These are phyloP conservation scores for Hiodon alosoides DNA, from an alignment of 2,113 vertebrate genomes.

Conservation along the genomic window DNA sequence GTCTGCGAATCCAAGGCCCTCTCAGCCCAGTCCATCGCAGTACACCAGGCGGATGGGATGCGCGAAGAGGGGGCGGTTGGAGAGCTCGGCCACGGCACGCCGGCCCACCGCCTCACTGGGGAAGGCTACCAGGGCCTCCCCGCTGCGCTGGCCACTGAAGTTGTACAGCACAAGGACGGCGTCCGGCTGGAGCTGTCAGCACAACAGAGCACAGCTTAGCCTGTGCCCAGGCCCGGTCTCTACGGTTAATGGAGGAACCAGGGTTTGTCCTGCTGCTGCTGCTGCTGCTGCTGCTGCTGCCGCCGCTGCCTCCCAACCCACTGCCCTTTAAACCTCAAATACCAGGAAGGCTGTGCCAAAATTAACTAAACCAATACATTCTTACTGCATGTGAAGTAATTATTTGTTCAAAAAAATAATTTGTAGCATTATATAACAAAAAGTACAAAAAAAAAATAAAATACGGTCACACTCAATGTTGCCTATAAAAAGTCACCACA, in stretches of 20 bases:
- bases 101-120: slow-evolving; percentile 73
- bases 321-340: background rate
- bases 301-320: background rate
- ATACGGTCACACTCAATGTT: too few relatives aligned
- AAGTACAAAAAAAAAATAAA: too few relatives aligned
- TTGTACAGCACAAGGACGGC: slow-evolving; percentile 78
- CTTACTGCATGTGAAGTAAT: too few relatives aligned
- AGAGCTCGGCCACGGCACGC: slow-evolving; percentile 72
- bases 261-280: too few relatives aligned
- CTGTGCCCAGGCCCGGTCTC: background rate
- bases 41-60: slow-evolving; percentile 65
- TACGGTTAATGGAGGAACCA: background rate
- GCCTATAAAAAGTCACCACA: too few relatives aligned
- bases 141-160: slow-evolving; percentile 82
- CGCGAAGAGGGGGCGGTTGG: slow-evolving; percentile 66
- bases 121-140: slow-evolving; percentile 81
- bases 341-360: too few relatives aligned
- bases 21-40: slow-evolving; percentile 56
- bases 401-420: too few relatives aligned
- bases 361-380: too few relatives aligned
- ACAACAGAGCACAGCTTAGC: background rate
- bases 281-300: too few relatives aligned
- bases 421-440: too few relatives aligned
- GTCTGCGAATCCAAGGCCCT: background rate
- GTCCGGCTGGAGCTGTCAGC: slow-evolving; percentile 74